A percentile compares a stretch with the other conserved stretches of the same genome.
Conservation (phyloP, 2,113 vertebrate species). For the Bubo bubo region DNA sequence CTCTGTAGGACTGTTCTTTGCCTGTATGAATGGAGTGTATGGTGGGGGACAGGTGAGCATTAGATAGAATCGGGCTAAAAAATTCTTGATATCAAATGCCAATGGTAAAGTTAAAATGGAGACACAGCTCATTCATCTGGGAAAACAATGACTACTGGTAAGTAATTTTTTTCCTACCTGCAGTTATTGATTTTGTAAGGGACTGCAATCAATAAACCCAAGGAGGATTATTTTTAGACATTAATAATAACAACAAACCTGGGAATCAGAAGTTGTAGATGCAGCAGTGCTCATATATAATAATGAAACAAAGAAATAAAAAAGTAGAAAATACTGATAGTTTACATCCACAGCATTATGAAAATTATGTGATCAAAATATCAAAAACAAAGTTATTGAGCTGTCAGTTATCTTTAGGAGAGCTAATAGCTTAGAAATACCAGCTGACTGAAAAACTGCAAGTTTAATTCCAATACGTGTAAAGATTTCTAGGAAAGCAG, state of each 20-base stretch:
- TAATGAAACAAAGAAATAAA: not conserved
- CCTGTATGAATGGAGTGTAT: not conserved
- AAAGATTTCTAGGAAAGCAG: constrained; percentile 1
- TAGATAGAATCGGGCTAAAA: not conserved
- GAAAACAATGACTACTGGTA: not conserved
- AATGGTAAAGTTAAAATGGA: not conserved
- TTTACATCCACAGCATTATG: not conserved
- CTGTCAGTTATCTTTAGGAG: not conserved
- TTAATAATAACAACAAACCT: not conserved
- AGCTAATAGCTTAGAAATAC: not conserved
- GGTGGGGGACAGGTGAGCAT: not conserved
- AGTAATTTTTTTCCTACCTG: not conserved
- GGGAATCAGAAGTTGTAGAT: not conserved
- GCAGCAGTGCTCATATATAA: not conserved
- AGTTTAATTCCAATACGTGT: not conserved
- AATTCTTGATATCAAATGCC: not conserved
- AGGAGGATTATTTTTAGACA: not conserved
- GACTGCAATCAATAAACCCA: not conserved
- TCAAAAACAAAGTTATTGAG: not conserved
- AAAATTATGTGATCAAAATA: not conserved
- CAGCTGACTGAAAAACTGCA: not conserved
- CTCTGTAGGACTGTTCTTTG: not conserved
- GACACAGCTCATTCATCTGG: not conserved
- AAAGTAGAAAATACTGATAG: not conserved
- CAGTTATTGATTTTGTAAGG: not conserved